These are phyloP conservation scores for Cebidichthys violaceus DNA, from an alignment of 2,113 vertebrate genomes.

Conservation along the genomic window DNA sequence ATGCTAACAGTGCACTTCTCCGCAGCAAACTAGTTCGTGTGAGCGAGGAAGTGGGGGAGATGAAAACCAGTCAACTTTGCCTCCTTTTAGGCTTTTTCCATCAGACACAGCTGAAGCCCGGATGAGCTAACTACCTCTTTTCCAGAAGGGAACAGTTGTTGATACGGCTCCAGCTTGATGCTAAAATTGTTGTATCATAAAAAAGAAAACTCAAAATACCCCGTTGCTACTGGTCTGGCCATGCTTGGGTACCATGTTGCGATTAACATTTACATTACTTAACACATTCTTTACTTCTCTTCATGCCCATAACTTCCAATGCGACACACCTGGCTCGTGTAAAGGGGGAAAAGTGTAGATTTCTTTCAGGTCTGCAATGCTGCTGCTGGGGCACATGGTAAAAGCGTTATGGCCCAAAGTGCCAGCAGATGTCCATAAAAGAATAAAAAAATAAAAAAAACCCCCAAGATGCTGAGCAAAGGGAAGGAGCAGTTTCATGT, in stretches of 20 bases:
- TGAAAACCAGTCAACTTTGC: slow-evolving; percentile 51
- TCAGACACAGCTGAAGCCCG: slow-evolving; percentile 43
- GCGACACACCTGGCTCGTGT: slow-evolving; percentile 1
- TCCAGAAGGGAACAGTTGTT: slow-evolving; percentile 31
- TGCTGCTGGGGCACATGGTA: slow-evolving; percentile 67
- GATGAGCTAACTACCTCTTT: slow-evolving; percentile 53
- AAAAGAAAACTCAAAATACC: slow-evolving; percentile 2
- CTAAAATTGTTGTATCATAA: slow-evolving; percentile 8
- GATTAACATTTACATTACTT: slow-evolving; percentile 24
- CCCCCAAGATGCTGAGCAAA: slow-evolving; percentile 44
- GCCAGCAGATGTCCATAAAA: slow-evolving; percentile 73
- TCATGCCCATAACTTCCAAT: slow-evolving; percentile 10
- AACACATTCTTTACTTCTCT: slow-evolving; percentile 27
- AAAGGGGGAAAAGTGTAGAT: slow-evolving; percentile 27
- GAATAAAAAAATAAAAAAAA: slow-evolving; percentile 28
- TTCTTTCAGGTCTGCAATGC: slow-evolving; percentile 44
- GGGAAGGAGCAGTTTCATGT: slow-evolving; percentile 49
- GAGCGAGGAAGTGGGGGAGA: slow-evolving; percentile 44
- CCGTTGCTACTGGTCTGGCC: slow-evolving; percentile 16
- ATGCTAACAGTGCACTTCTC: slow-evolving; percentile 60
- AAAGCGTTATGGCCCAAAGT: slow-evolving; percentile 69
- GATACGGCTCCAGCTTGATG: slow-evolving; percentile 35
- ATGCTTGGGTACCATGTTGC: slow-evolving; percentile 18
- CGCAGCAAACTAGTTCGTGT: slow-evolving; percentile 27
- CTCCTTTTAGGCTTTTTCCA: slow-evolving; percentile 60